Base-by-base conservation (phyloP, 2,888 invertebrate species). In the Patella caerulea region DNA sequence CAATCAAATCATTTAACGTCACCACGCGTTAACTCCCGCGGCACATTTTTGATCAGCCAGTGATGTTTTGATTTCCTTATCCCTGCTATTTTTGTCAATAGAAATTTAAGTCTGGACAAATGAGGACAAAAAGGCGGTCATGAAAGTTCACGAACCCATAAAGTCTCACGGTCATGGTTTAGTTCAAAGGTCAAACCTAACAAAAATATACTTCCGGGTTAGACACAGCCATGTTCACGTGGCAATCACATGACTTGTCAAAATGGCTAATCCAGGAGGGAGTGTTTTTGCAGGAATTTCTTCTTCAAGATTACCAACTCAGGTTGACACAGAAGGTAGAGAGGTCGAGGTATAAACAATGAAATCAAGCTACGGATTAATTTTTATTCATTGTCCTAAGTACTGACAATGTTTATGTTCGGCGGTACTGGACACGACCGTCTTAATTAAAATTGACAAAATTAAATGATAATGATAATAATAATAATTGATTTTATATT, bases 241-340 rank as follows among this genome's bases (percentile, higher is more conserved):
- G 65, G 34, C 69, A 24, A 75, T 79, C 81, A 83, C 83, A 80
- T 82, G 83, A 82, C 73, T 70, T 73, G 74, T 71, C 85, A 88
- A 88, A 85, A 89, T 89, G 89, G 87, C 85, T 53, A 78, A 86
- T 59, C 74, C 86, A 77, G 80, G 80, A 77, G 87, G 86, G 82
- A 88, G 88, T 87, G 81, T 89, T 59, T 89, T 90, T 83, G 86
- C 86, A 73, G 86, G 88, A 19, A 85, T 88, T 81, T 83, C 84
- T 14, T 90, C 90, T 12, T 83, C 86, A 55, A 87, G 86, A 73
- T 75, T 85, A 17, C 82, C 83, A 4, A 77, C 84, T 55, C 84
- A 85, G 15, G 78, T 84, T n/a, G 90, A 90, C 80, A 88, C 89
- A 29, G 90, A 90, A 76, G 90, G 90, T 69, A 88, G 87, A 75